Evolutionary conservation across 2,113 vertebrate genomes (phyloP), one percentile per base, ranked within the genome.

Genomic region (Psettodes erumei): DNA sequence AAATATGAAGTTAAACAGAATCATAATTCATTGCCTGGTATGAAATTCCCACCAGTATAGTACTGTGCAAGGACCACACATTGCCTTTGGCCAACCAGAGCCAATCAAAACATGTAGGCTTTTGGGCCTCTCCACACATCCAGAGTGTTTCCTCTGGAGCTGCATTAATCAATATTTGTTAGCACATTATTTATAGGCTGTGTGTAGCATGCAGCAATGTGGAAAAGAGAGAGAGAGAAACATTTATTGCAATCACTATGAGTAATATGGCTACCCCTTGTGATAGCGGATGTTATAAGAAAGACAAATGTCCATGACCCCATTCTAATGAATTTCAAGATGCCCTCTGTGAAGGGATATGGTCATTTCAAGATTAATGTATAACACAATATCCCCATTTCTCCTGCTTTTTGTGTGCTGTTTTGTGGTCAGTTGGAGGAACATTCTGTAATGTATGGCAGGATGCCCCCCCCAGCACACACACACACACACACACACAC

Each of bases 161-260:
- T 80, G 74, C 77, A 81, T 88, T 75, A 73, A 93, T 92, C 91
- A 85, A 87, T 91, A 89, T 81, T 61, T 82, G 28, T 66, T 21
- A 32, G 50, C 86, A 47, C 71, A 88, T 92, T 88, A 90, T 91
- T 92, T 81, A 91, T 77, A 10, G 25, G 16, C 66, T 76, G 80
- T 59, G 81, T 67, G 50, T 33, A 71, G 55, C 48, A 54, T 38
- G 58, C 45, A 54, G 72, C 51, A 64, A 69, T 21, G 13, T 19
- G 56, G 42, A 77, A 67, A 38, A 58, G 16, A 62, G 55, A 30
- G 28, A 35, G 4, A 10, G 15, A 54, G 28, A 61, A 10, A 43
- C 32, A 72, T 32, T 23, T 4, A 18, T 33, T 5, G 30, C 0
- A 8, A 45, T 65, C 23, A 13, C 8, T 38, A 1, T 48, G 16